Evolutionary conservation across 1,140 invertebrate genomes (phyloP), one percentile per base, ranked within the genome.

Genomic region (Hyles euphorbiae): DNA sequence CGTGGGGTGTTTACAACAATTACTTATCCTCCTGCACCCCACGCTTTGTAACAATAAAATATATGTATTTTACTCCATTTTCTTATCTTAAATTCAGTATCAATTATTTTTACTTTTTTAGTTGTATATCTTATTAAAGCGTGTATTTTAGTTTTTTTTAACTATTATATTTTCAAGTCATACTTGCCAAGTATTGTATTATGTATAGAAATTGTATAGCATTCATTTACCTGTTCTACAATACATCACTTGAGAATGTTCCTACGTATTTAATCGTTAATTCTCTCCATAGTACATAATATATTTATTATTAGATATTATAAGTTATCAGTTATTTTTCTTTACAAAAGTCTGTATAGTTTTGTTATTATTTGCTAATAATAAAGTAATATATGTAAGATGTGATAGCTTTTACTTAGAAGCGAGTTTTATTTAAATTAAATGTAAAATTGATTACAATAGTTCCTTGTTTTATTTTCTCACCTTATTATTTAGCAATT

Each of bases 401-500:
- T 86, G 81, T 85, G 81, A 88, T 81, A 88, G 85, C 85, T 88
- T 22, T 88, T 86, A 86, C 72, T 75, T 88, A 86, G 83, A 81
- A 77, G 71, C 78, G 83, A 86, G 76, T 78, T 83, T 82, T 78
- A 81, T 86, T 87, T 82, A 81, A 82, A 83, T 77, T 76, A 81
- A 82, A 80, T 77, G 76, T 84, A 77, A 78, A 48, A 77, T 67
- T 76, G 76, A 60, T 64, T 76, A 75, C 75, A 72, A 74, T 72
- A 75, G 67, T 70, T 74, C 56, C 55, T 87, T 82, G 81, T 87
- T 87, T 87, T 85, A 86, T 88, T 87, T 87, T 71, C 44, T 60
- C 78, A 82, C 74, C 76, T 75, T 79, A 51, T 71, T 22, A 64
- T 76, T 76, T 70, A 61, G 58, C 55, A 65, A 64, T 46, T 59